Conservation (phyloP, 1,140 invertebrate species). For the Megathymus violae region DNA sequence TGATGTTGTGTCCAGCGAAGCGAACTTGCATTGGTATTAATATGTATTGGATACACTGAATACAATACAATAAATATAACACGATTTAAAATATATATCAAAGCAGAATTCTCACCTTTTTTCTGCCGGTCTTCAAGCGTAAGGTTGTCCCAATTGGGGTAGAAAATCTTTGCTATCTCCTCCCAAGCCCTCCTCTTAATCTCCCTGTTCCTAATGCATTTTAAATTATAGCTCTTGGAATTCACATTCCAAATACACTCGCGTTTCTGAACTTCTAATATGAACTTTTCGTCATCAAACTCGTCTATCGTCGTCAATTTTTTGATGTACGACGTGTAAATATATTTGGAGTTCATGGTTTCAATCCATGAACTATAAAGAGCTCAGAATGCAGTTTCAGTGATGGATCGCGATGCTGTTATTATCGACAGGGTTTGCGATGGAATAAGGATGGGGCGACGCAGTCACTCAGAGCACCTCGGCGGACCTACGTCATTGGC, state of each 20-base stretch:
- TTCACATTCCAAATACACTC: slow-evolving; percentile 11
- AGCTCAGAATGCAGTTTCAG: too few relatives aligned
- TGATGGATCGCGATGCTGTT: not conserved
- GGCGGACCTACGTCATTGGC: not conserved
- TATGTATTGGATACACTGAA: too few relatives aligned
- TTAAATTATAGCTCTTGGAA: slow-evolving; percentile 8
- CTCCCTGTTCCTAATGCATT: slow-evolving; percentile 5
- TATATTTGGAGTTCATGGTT: slow-evolving; percentile 11
- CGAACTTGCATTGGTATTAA: too few relatives aligned
- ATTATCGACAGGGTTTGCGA: not conserved
- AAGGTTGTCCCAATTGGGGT: slow-evolving; percentile 4
- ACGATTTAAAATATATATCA: not conserved
- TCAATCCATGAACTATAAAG: too few relatives aligned
- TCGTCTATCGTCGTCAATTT: not conserved
- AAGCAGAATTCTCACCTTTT: slow-evolving; percentile 3
- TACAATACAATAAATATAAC: not conserved
- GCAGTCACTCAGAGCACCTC: not conserved
- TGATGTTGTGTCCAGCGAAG: too few relatives aligned
- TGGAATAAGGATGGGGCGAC: not conserved
- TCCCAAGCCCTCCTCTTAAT: slow-evolving; percentile 3
- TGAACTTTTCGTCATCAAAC: not conserved
- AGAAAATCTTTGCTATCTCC: not conserved
- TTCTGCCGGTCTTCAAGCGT: not conserved
- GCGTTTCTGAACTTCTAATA: slow-evolving; percentile 1
- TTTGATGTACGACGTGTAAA: slow-evolving; percentile 12